Base-by-base conservation (phyloP, 2,888 invertebrate species). In the Glyphotaelius pellucidus region DNA sequence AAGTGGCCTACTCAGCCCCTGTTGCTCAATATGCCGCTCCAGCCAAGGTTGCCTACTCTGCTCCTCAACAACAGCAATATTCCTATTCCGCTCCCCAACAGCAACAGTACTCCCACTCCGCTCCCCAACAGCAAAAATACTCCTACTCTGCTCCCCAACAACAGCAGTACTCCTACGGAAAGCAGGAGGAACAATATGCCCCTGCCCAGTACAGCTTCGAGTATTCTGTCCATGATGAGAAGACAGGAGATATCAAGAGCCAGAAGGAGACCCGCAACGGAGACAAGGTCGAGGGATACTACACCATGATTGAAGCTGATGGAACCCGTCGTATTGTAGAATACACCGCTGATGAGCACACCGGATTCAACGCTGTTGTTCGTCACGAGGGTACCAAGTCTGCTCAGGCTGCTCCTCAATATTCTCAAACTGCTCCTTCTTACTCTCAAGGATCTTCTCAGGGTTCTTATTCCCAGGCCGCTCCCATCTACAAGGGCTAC, bases 291-390 rank as follows among this genome's bases (percentile, higher is more conserved):
- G 95, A 95, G 87, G 96, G 96, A 93, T 95, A 95, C 42, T 96
- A 96, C 95, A 95, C 96, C 9, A 95, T 96, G n/a, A 94, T 96
- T 80, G 96, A 96, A 93, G 96, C 96, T 93, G 96, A 96, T 80
- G 96, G 96, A 0, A 95, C 95, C 80, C 95, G 94, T 94, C 95
- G 96, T 93, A 95, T 96, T 93, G 96, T 96, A 11, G 95, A 96
- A 92, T 96, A 96, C 95, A 95, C 95, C 94, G 94, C 96, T 32
- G 96, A 96, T 94, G 94, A 95, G 89, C 95, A 94, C 92, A 94
- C 95, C 94, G 96, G 96, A 84, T 96, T 96, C 95, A 96, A 95
- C 94, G 96, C 96, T 52, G 94, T 94, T 92, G 96, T 96, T 31
- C 95, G 95, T 67, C 95, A 92, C 79, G 92, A 96, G 93, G 94